Conservation (phyloP, 2,888 invertebrate species). For the Epsilonema sp. region DNA sequence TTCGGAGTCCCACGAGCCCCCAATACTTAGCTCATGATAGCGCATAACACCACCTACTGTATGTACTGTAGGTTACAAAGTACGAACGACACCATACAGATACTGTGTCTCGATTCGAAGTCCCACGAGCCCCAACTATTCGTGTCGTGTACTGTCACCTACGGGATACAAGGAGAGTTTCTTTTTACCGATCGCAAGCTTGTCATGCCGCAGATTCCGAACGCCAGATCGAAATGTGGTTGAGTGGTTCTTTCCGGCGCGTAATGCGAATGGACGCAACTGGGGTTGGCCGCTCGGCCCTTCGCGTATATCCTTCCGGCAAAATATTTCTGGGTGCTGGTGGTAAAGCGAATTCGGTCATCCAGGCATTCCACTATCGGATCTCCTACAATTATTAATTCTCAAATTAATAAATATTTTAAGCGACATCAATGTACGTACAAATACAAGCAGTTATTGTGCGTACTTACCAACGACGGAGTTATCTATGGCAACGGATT, state of each 20-base stretch:
- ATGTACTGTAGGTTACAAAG: no score
- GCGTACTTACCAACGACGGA: neutral
- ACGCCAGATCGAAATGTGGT: constrained; percentile 22
- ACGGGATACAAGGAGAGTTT: no score
- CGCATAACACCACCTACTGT: no score
- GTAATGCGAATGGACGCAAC: constrained; percentile 24
- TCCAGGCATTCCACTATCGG: constrained; percentile 29
- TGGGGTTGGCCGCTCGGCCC: constrained; percentile 21
- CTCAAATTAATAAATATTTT: no score
- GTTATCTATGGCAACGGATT: neutral
- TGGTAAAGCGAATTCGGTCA: constrained; percentile 23
- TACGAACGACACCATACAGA: no score
- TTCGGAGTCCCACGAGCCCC: no score
- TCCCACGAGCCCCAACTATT: no score
- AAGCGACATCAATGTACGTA: no score
- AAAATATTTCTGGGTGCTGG: constrained; percentile 25
- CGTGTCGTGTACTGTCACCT: no score
- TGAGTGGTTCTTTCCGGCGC: constrained; percentile 19
- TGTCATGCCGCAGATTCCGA: constrained; percentile 25
- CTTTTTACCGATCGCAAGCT: constrained; percentile 26
- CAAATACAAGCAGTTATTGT: no score
- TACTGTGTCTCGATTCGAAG: no score
- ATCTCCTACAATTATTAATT: constrained; percentile 20
- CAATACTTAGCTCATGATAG: no score
- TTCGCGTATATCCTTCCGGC: constrained; percentile 28